Evolutionary conservation across 2,113 vertebrate species (phyloP), one percentile per base, ranked within the genome.

Genomic region (Heterotis niloticus): DNA sequence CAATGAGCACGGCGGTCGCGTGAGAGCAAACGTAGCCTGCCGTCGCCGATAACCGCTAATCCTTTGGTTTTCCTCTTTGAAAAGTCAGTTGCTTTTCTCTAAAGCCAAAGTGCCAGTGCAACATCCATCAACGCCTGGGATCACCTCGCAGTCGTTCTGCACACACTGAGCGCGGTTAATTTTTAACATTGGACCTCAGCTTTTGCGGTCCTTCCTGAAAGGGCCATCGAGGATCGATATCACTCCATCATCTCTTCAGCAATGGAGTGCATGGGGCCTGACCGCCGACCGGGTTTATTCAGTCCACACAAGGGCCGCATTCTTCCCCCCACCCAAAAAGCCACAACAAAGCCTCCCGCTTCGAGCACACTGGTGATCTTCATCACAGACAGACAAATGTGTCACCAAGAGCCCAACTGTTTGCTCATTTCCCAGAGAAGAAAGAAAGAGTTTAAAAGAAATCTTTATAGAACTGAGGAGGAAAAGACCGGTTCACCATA

Each of bases 161-260:
- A 82, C 82, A 86, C 80, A 83, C 80, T 75, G 12, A 74, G 76
- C 23, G 78, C 72, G 52, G 87, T 90, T 89, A 88, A 91, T 90
- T 79, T 80, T 88, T 88, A 86, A 81, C 80, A 20, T 18, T 68
- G 72, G 72, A 13, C 1, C 44, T 5, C 52, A 81, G 34, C 34
- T 4, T 44, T 75, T 79, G 75, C 69, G 51, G 73, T 74, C 10
- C 9, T 80, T 11, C 17, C 60, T 51, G 11, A 20, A 81, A 79
- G 64, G 79, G 64, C 77, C 64, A 76, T 75, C n/a, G 72, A 59
- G 76, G 77, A 52, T 66, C 60, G 78, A 79, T 12, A 64, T 51
- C 77, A 69, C 78, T 84, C 71, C 76, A 87, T 84, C 79, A 84
- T 57, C 57, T 59, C 23, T 67, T 34, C 64, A 62, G 23, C 65